phyloP scores from a whole-genome alignment of 2,888 invertebrate species.

The Drosophila falleni region DNA sequence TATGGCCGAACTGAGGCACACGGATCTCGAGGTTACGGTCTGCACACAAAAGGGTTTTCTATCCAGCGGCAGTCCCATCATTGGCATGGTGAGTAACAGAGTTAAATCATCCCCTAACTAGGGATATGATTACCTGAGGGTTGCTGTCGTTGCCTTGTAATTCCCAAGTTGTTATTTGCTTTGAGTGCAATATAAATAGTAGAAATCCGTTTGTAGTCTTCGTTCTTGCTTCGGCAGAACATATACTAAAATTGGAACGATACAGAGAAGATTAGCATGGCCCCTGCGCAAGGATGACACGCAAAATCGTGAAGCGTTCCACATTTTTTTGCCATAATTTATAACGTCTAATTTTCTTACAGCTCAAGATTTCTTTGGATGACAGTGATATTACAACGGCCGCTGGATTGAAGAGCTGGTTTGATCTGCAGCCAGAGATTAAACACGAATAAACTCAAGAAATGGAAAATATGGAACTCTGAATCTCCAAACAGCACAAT shows the following conservation, averaged over 20 bases:
- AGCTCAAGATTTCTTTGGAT: constrained; percentile 82
- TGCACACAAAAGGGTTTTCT: constrained; percentile 95
- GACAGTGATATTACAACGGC: constrained; percentile 82
- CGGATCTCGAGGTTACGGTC: constrained; percentile 93
- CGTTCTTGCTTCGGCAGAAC: constrained; percentile 62
- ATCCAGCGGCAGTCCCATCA: constrained; percentile 92
- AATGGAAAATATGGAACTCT: background rate
- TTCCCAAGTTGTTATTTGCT: constrained; percentile 61
- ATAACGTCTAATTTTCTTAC: constrained; percentile 19
- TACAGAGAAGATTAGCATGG: too few species aligned
- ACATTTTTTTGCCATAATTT: constrained; percentile 65
- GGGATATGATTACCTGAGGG: background rate
- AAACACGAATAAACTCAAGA: constrained; percentile 91
- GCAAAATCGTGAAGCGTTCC: constrained; percentile 40
- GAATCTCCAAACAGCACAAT: constrained; percentile 53
- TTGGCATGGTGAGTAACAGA: constrained; percentile 89
- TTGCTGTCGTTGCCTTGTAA: constrained; percentile 25
- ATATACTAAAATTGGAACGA: too few species aligned
- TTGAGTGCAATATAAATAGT: constrained; percentile 24
- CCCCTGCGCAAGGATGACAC: too few species aligned
- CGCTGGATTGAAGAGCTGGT: constrained; percentile 83
- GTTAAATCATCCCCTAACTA: constrained; percentile 8
- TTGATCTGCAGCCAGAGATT: constrained; percentile 83
- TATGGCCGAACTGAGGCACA: constrained; percentile 91
- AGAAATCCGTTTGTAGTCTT: fast-evolving